A percentile compares a stretch with the other conserved stretches of the same genome.
Evolutionary conservation across 2,113 vertebrate species (phyloP).

Genomic region (Cyanoderma ruficeps): DNA sequence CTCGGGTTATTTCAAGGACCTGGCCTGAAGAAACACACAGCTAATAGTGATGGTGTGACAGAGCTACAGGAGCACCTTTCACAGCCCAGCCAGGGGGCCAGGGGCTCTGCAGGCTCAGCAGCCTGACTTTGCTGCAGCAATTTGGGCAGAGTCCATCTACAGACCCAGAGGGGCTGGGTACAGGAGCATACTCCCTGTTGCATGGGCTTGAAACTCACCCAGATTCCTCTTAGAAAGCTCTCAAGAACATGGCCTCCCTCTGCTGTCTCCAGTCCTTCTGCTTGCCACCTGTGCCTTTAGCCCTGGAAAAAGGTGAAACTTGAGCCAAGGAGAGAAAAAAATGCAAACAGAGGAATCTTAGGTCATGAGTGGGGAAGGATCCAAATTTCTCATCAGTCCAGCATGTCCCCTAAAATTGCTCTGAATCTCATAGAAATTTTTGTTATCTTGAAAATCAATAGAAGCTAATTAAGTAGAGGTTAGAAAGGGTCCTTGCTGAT

Average conservation of each 20-base stretch:
- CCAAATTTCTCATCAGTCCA: neutral
- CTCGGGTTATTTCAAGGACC: neutral
- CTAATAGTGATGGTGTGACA: neutral
- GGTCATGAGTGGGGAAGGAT: neutral
- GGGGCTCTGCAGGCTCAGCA: neutral
- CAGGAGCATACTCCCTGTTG: neutral
- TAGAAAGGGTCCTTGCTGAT: constrained; percentile 22
- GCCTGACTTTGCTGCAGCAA: neutral
- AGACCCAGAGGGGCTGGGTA: neutral
- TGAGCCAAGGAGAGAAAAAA: neutral
- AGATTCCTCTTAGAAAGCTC: neutral
- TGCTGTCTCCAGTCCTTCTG: neutral
- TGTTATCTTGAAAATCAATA: constrained; percentile 23
- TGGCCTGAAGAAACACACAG: neutral
- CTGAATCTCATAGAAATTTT: neutral
- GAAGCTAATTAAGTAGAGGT: constrained; percentile 28
- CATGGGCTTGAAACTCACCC: neutral
- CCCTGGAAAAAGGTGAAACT: neutral
- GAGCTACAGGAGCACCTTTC: neutral
- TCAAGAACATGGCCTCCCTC: neutral
- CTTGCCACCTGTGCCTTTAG: neutral
- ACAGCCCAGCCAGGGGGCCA: neutral
- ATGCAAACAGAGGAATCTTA: neutral
- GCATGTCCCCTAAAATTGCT: neutral
- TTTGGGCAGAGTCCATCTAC: neutral